These are phyloP conservation scores for Cremastobaeus sp. DNA, from an alignment of 2,888 invertebrate species.

Conservation along the genomic window DNA sequence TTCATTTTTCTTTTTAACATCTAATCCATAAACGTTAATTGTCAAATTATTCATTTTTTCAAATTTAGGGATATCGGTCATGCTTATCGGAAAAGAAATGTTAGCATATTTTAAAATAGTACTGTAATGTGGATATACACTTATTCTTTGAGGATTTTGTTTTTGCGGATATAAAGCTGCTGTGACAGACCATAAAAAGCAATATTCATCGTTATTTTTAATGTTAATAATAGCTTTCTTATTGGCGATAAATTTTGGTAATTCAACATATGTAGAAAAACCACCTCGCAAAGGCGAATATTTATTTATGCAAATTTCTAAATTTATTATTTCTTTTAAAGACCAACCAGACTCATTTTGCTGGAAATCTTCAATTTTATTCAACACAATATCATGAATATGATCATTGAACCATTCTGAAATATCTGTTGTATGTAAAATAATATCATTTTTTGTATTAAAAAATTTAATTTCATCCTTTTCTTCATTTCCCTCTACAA, in stretches of 20 bases:
- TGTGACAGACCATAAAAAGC: conserved; percentile 57
- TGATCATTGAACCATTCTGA: conserved; percentile 52
- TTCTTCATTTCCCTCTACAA: too few species aligned
- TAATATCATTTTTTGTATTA: conserved; percentile 57
- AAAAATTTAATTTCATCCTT: conserved; percentile 60
- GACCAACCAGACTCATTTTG: conserved; percentile 63
- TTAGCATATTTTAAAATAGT: conserved; percentile 25
- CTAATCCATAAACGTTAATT: conserved; percentile 18
- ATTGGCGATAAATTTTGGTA: conserved; percentile 30
- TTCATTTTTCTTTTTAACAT: conserved; percentile 7
- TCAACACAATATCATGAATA: conserved; percentile 36
- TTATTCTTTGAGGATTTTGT: conserved; percentile 15
- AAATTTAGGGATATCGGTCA: conserved; percentile 17
- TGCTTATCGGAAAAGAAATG: conserved; percentile 16
- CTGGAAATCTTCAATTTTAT: conserved; percentile 62
- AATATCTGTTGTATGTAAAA: conserved; percentile 57
- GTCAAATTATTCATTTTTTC: conserved; percentile 24
- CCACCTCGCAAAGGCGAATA: conserved; percentile 35
- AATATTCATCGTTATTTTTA: conserved; percentile 60
- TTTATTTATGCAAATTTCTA: conserved; percentile 45
- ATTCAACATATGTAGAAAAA: conserved; percentile 53
- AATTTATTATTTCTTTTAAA: conserved; percentile 51
- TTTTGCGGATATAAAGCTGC: conserved; percentile 55
- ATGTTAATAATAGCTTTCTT: conserved; percentile 63
- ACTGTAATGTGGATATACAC: conserved; percentile 53